Base-by-base conservation (phyloP, 2,113 vertebrate genomes). In the Talpa occidentalis region DNA sequence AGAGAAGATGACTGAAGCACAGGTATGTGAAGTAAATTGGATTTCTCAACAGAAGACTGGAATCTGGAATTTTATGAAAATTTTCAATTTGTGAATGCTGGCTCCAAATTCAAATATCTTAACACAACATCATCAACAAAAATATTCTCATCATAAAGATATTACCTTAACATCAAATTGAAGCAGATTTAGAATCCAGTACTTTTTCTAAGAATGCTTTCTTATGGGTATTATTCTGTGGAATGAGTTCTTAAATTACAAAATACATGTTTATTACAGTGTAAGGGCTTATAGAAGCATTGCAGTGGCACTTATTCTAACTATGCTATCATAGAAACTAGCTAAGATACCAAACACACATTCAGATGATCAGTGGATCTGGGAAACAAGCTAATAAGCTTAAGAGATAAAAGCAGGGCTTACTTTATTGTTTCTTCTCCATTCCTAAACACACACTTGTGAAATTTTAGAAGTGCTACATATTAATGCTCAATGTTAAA, bases 371-470 rank as follows among this genome's bases (percentile, higher is more conserved):
- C 64, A 82, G 8, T 28, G 24, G 30, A 47, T 54, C 6, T 83
- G 21, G 26, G 67, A 85, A 86, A 81, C 10, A 90, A 79, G 1
- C 0, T 44, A 74, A 40, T 2, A 60, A 11, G 10, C 10, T 84
- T 82, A 87, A 49, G 32, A 91, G 37, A 78, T 47, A 88, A 90
- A 84, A 93, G 4, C 1, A 44, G 2, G 4, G 5, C 37, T 93
- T 74, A 54, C 3, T 72, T 64, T 42, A 62, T 17, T 16, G 88
- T 84, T 5, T 76, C 24, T 42, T 86, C 21, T n/a, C 10, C 69
- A 94, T 76, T 76, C 12, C 79, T 66, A 95, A 96, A 70, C 17
- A 90, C 26, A 37, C 15, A 77, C 21, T 30, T 72, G 87, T 14
- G 70, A 47, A 82, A 24, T 49, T 44, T 92, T 19, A 28, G 52